phyloP scores from a whole-genome alignment of 2,113 vertebrate genomes.

The Hirundichthys speculiger region DNA sequence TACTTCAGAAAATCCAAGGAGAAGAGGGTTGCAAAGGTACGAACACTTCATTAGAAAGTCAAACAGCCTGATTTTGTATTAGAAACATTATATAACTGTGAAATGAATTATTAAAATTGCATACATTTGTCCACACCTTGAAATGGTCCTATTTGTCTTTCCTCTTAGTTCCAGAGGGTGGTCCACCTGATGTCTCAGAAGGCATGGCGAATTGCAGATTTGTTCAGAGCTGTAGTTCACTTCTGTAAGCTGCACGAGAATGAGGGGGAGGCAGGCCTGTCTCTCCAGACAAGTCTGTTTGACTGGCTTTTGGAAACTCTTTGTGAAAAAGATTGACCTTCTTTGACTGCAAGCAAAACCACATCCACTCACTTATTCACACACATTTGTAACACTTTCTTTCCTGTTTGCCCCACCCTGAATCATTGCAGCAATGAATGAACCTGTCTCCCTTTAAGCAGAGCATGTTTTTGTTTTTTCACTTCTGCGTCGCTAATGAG shows the following conservation, averaged over 20 bases:
- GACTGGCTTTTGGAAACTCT: conserved; percentile 93
- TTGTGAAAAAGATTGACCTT: conserved; percentile 68
- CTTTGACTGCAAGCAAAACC: conserved; percentile 19
- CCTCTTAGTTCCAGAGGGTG: conserved; percentile 89
- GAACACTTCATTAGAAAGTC: background rate
- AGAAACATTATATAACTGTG: background rate
- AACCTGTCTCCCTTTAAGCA: conserved; percentile 72
- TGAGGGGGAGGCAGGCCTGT: conserved; percentile 74
- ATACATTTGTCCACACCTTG: too few relatives aligned
- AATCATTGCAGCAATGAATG: conserved; percentile 18
- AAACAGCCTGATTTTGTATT: background rate
- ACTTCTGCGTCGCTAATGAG: conserved; percentile 31
- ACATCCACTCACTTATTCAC: conserved; percentile 16
- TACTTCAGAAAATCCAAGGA: conserved; percentile 93
- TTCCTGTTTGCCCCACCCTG: conserved; percentile 7
- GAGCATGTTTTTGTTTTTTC: conserved; percentile 55
- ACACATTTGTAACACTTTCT: conserved; percentile 15
- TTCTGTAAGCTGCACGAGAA: conserved; percentile 86
- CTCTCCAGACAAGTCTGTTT: conserved; percentile 84
- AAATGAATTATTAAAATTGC: background rate
- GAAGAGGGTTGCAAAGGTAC: conserved; percentile 88
- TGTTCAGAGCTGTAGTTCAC: conserved; percentile 89
- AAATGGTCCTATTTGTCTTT: too few relatives aligned
- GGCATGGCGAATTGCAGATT: conserved; percentile 91
- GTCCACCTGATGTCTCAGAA: conserved; percentile 90